These are phyloP conservation scores for Eristalis pertinax DNA, from an alignment of 2,888 invertebrate species.

Conservation along the genomic window DNA sequence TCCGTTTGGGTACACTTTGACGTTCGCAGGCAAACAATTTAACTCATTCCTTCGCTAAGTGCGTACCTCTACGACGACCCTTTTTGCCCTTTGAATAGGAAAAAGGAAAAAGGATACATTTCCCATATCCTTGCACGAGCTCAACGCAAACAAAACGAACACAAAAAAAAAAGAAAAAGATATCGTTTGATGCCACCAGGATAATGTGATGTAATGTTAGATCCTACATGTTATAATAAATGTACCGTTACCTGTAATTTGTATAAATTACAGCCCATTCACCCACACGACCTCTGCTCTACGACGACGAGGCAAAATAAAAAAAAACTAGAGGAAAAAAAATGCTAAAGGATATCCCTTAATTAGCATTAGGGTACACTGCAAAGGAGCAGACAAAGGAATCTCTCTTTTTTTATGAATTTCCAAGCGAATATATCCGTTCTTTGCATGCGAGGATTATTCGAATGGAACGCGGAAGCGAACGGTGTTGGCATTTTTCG, in stretches of 20 bases:
- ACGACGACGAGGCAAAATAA: background rate
- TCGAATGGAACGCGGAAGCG: background rate
- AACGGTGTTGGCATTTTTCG: background rate
- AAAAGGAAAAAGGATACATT: constrained; percentile 58
- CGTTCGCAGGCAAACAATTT: constrained; percentile 62
- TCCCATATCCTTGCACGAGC: constrained; percentile 44
- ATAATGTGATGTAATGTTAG: constrained; percentile 70
- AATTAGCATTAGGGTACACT: constrained; percentile 40
- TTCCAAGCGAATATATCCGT: background rate
- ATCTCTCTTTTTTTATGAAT: background rate
- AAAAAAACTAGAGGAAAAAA: background rate
- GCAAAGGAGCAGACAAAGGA: constrained; percentile 35
- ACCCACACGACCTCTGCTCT: background rate
- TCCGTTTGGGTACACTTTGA: constrained; percentile 66
- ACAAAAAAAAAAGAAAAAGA: constrained; percentile 11
- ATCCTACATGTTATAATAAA: constrained; percentile 68
- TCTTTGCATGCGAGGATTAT: background rate
- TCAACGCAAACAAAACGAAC: background rate
- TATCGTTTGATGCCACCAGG: constrained; percentile 69
- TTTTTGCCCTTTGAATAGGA: constrained; percentile 13
- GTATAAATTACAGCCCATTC: constrained; percentile 54
- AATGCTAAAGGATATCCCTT: constrained; percentile 29
- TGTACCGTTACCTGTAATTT: constrained; percentile 70
- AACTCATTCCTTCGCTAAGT: constrained; percentile 46
- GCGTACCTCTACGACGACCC: constrained; percentile 54